Conservation (phyloP, 2,113 vertebrate species). For the Camelus bactrianus region DNA sequence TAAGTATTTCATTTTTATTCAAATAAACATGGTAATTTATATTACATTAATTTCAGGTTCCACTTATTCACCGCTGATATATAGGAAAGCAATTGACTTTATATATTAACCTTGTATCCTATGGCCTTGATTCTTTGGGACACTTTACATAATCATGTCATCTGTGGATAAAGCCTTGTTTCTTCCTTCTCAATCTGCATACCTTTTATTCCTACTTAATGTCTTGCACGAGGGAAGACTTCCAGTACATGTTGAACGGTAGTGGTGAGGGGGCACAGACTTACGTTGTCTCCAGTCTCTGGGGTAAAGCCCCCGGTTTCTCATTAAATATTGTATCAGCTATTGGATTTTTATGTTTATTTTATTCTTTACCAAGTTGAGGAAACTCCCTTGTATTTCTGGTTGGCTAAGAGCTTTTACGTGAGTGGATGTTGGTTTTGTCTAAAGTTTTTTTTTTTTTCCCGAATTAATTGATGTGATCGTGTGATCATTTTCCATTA, state of each 20-base stretch:
- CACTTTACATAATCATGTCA: background rate
- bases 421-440: background rate
- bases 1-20: background rate
- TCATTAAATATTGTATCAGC: background rate
- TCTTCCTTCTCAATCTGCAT: background rate
- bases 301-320: background rate
- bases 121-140: background rate
- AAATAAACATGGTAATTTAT: background rate
- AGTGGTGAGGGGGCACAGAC: background rate
- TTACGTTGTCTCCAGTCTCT: background rate
- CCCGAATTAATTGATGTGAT: too few relatives aligned
- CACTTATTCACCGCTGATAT: background rate
- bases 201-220: background rate
- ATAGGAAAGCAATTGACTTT: background rate
- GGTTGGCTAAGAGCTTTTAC: background rate
- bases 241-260: too few relatives aligned
- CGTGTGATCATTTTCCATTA: background rate
- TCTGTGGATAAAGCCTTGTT: background rate
- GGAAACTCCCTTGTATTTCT: background rate
- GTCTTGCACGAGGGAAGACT: background rate
- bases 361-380: background rate
- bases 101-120: background rate
- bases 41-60: background rate
- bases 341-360: background rate
- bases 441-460: background rate